Evolutionary conservation across 2,888 invertebrate genomes (phyloP).

Genomic region (Bruchidius siliquastri): DNA sequence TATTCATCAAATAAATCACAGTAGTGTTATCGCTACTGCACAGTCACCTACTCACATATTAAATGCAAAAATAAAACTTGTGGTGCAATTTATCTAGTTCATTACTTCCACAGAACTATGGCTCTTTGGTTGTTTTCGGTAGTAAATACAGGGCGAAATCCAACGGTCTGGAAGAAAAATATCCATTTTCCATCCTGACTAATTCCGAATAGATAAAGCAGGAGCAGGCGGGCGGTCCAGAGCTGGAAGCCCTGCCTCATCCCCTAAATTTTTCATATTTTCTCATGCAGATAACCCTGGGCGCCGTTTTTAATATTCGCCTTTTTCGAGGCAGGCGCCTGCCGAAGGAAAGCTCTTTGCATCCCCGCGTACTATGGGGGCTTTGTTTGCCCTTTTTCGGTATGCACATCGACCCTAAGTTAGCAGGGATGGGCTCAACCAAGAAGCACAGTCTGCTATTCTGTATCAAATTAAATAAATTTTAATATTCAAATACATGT

Average conservation of each 20-base stretch:
- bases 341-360: background rate
- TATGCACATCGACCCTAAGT: background rate
- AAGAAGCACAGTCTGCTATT: too few species aligned
- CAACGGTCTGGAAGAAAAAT: background rate
- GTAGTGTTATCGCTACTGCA: too few species aligned
- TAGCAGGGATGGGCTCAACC: background rate
- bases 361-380: background rate
- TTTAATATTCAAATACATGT: too few species aligned
- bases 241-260: background rate
- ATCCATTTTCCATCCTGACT: slow-evolving; percentile 6
- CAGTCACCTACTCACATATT: too few species aligned
- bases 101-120: background rate
- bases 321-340: slow-evolving; percentile 12
- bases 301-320: slow-evolving; percentile 26
- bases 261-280: slow-evolving; percentile 25
- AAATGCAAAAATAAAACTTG: too few species aligned
- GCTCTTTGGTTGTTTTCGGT: background rate
- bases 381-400: background rate
- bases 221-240: slow-evolving; percentile 9
- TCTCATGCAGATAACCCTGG: slow-evolving; percentile 23
- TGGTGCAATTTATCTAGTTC: too few species aligned
- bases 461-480: too few species aligned
- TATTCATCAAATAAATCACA: too few species aligned
- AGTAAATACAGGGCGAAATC: background rate
- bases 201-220: slow-evolving; percentile 13